phyloP scores from a whole-genome alignment of 2,888 invertebrate species.

The Dyspetes luteomarginatus region DNA sequence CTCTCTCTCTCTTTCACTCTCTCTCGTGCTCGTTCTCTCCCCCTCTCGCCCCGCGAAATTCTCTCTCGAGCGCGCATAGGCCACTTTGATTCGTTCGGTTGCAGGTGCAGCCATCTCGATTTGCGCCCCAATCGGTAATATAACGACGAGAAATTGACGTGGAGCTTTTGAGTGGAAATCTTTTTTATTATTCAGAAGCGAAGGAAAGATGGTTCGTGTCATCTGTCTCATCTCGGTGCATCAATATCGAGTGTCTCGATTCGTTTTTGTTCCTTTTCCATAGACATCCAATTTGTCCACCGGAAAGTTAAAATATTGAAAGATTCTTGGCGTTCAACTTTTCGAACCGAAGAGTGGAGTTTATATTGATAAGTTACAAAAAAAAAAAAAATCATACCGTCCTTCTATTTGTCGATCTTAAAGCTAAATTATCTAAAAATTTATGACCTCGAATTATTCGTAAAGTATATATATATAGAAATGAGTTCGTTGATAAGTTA shows the following conservation, averaged over 20 bases:
- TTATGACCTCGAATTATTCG: too few species aligned
- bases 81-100: conserved; percentile 38
- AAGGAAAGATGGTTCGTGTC: conserved; percentile 34
- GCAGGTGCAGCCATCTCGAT: conserved; percentile 50
- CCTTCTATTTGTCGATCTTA: too few species aligned
- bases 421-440: too few species aligned
- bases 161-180: conserved; percentile 33
- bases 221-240: conserved; percentile 17
- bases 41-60: too few species aligned
- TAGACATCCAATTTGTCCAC: not conserved
- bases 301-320: not conserved
- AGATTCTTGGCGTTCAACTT: not conserved
- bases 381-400: too few species aligned
- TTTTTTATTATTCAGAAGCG: conserved; percentile 56
- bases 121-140: not conserved
- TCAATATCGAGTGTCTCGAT: conserved; percentile 48
- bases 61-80: conserved; percentile 14
- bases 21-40: conserved; percentile 39
- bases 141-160: conserved; percentile 43
- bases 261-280: conserved; percentile 1
- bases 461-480: too few species aligned
- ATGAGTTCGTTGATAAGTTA: too few species aligned
- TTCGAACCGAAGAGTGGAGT: too few species aligned
- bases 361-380: too few species aligned
- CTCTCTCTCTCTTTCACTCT: conserved; percentile 27